Evolutionary conservation across 2,797 vertebrate genomes (phyloP).

Genomic region (Podarcis siculus): DNA sequence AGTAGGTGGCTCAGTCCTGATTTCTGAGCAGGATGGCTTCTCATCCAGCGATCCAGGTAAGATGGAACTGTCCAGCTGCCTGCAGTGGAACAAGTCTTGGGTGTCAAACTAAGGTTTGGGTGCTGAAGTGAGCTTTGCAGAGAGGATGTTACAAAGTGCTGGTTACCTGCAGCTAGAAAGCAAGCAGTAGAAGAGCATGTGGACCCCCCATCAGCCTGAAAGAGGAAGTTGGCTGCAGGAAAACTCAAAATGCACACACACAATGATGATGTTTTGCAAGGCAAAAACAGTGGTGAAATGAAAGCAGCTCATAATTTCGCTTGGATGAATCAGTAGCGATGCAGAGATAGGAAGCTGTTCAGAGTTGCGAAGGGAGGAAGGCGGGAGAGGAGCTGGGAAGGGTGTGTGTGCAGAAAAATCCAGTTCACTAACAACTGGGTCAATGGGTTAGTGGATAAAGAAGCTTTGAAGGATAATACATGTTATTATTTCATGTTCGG

Average conservation of each 20-base stretch:
- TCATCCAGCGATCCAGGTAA: neutral
- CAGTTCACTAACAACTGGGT: slow-evolving; percentile 12
- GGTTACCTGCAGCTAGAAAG: too few species aligned
- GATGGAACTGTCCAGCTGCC: too few species aligned
- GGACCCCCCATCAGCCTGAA: neutral
- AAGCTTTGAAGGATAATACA: slow-evolving; percentile 20
- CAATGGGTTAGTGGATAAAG: slow-evolving; percentile 30
- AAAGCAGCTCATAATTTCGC: neutral
- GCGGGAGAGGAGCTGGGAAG: neutral
- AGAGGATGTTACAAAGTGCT: neutral
- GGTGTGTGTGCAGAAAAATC: neutral
- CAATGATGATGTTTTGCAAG: neutral
- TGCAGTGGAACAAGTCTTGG: too few species aligned
- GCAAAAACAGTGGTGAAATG: neutral
- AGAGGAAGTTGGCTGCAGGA: neutral
- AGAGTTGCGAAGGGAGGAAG: neutral
- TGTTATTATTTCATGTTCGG: slow-evolving; percentile 19
- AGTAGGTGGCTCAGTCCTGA: neutral
- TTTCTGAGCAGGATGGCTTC: neutral
- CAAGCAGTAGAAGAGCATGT: neutral
- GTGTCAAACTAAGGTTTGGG: neutral
- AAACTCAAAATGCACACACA: neutral
- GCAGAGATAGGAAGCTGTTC: neutral
- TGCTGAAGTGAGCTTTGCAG: neutral
- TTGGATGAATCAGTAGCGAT: neutral